Base-by-base conservation (phyloP, 2,888 invertebrate species). In the Leptinotarsa tumamoca region DNA sequence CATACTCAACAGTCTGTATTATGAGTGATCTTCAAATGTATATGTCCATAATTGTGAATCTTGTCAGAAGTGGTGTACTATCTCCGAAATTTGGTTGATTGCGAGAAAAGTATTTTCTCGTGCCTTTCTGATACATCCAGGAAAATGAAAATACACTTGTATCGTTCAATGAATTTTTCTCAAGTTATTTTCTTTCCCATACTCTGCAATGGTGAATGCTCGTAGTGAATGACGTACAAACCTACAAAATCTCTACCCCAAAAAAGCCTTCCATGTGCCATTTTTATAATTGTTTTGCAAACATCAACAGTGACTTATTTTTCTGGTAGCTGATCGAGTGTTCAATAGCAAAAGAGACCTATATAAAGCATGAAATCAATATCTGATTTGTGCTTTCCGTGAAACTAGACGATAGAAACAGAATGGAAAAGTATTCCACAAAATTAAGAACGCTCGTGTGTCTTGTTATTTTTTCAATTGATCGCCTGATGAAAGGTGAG, bases 161-260 rank as follows among this genome's bases (percentile, higher is more conserved):
- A 7, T 17, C n/a, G 14, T 52, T 15, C 4, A 17, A 17, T 4
- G 52, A 52, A 52, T 52, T 17, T 15, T 15, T 15, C n/a, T 52
- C n/a, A 15, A 66, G 43, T 27, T 4, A 7, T 67, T 68, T 61
- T 72, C n/a, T 68, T 63, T 33, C 63, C 2, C 43, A 56, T 66
- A 68, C 50, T 56, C 71, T 75, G 61, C 68, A 75, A 52, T 68
- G 27, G 15, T 58, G 68, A 75, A 72, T 51, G 68, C 75, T 68
- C 75, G 68, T 75, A 75, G 63, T 75, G 61, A 75, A 72, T 75
- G 75, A 75, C 75, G 33, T 68, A 74, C 43, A 67, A 74, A 67
- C 68, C 74, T 71, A 71, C 51, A 54, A 74, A 49, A 63, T 63
- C 43, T 43, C 63, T 63, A 63, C n/a, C n/a, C 43, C 63, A 43